These are phyloP conservation scores for Acrocephalus scirpaceus DNA, from an alignment of 2,797 vertebrate genomes.

Conservation along the genomic window DNA sequence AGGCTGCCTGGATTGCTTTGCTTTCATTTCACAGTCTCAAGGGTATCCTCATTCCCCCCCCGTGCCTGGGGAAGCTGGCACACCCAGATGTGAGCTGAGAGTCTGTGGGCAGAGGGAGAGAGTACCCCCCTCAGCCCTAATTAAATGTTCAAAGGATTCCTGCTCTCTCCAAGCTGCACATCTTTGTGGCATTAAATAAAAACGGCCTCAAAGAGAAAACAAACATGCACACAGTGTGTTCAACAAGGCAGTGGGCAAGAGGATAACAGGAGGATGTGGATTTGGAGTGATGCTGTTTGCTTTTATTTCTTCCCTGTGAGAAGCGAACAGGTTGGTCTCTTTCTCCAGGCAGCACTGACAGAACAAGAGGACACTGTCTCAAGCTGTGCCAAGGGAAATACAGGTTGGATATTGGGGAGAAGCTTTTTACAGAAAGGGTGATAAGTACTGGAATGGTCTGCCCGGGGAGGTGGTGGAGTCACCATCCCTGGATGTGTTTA, in stretches of 20 bases:
- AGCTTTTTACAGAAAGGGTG: too few species aligned
- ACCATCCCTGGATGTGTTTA: too few species aligned
- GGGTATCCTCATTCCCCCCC: constrained; percentile 1
- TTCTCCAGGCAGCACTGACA: too few species aligned
- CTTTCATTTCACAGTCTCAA: constrained; percentile 28
- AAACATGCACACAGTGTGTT: neutral
- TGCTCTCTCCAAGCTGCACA: neutral
- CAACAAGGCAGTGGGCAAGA: neutral
- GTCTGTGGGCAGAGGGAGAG: neutral
- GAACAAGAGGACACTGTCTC: too few species aligned
- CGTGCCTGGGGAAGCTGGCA: constrained; percentile 21
- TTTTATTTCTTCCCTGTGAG: neutral
- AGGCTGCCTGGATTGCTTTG: constrained; percentile 34
- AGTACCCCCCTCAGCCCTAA: neutral
- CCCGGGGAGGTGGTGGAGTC: too few species aligned
- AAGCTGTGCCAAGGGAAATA: too few species aligned
- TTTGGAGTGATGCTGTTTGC: neutral
- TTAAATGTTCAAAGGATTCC: neutral
- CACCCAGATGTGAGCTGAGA: constrained; percentile 3
- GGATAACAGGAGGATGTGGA: neutral
- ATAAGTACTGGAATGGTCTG: too few species aligned
- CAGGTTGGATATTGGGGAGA: too few species aligned
- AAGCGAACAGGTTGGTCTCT: neutral
- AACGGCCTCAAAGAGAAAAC: neutral
- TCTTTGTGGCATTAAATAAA: constrained; percentile 31